Evolutionary conservation across 2,888 invertebrate species (phyloP), one percentile per base, ranked within the genome.

Genomic region (Diarsia brunnea): DNA sequence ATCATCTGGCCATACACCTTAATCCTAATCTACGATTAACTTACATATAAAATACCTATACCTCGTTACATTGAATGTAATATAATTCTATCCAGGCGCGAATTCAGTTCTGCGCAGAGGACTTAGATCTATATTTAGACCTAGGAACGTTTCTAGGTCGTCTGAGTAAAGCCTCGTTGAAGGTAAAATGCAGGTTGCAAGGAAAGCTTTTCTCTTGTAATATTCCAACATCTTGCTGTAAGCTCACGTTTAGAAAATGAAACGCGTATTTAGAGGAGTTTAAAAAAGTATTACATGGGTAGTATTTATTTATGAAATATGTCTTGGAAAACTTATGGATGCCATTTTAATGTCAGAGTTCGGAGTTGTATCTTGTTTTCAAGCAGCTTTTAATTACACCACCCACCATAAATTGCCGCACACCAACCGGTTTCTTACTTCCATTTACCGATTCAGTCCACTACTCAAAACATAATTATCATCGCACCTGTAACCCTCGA

Each of bases 181-280:
- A 55, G 53, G 53, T 53, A 75, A 75, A 69, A 81, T 81, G 65
- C 65, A 66, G 69, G 69, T 81, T 66, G 69, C 81, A 66, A 69
- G 69, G 49, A 38, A 69, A 82, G 69, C 53, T 69, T 67, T 76
- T 69, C 65, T 60, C 45, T 81, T n/a, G 4, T 49, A 76, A 55
- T 31, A 49, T 66, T 76, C 43, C 49, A 43, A 53, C 64, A 60
- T 58, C n/a, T 47, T 38, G 14, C 24, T 60, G 58, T 69, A 49
- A 69, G 47, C 49, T 58, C 45, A 14, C n/a, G 45, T 79, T 63
- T 67, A 38, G 47, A 80, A 73, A 58, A 31, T 68, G 45, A 74
- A 45, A 65, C 24, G 43, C 10, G 58, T 47, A 53, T 75, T 53
- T 64, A 65, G 53, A 38, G 2, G n/a, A 64, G 27, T 21, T 27